Evolutionary conservation across 92 coral and sea anemone genomes (phyloP), one percentile per base, ranked within the genome.

Genomic region (Phenganax marumi): DNA sequence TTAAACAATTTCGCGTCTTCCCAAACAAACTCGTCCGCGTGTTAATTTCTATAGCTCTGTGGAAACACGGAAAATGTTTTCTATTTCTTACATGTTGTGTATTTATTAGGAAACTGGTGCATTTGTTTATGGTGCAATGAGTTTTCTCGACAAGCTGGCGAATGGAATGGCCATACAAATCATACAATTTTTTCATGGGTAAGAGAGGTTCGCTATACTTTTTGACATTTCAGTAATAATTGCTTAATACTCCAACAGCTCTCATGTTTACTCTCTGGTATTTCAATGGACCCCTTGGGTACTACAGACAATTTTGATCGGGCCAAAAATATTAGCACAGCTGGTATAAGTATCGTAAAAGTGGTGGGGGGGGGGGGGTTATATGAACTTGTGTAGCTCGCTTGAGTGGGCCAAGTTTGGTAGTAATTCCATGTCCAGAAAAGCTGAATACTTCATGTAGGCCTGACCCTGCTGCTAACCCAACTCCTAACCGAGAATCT

Each of bases 101-200:
- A 24, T 87, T 53, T 49, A 52, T 3, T 79, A 93, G 97, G 97
- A 93, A 86, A 93, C 97, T 17, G 91, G 97, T 39, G 97, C 97
- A 12, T 93, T 93, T 73, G 97, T 93, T 39, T 93, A 93, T 83
- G 97, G 97, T 22, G 97, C 97, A 0, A 93, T 93, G 97, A 93
- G 97, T 82, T 91, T 93, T 81, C 85, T 93, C 56, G 97, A 93
- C 87, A 93, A 93, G 77, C 84, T 93, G 80, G 90, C 97, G 10
- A 93, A 93, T 86, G 97, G 97, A 24, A 85, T 91, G 10, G 93
- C 85, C 50, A 89, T 93, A 46, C 97, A 93, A 75, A 53, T 93
- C 50, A 89, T 93, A 57, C 97, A 93, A 76, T 82, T 88, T 19
- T 88, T 88, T 54, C 90, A 90, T 66, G 97, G 86, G 84, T 70